Percentiles rank a stretch among this genome's conserved stretches.
Conservation (phyloP, 1,140 invertebrate species). For the Bombus confusus region DNA sequence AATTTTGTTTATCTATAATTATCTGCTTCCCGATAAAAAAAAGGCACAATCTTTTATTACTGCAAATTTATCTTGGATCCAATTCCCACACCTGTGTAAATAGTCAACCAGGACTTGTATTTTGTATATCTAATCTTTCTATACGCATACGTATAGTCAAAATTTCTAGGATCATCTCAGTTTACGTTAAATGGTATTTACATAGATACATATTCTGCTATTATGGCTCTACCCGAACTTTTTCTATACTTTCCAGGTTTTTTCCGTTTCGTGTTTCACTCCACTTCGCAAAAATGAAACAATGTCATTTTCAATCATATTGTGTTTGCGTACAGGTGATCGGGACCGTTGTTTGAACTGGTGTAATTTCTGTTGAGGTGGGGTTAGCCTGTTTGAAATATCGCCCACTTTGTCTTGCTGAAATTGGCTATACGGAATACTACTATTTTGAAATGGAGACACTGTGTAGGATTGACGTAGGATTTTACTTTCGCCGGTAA, state of each 20-base stretch:
- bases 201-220: too few relatives aligned
- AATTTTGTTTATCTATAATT: neutral
- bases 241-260: too few relatives aligned
- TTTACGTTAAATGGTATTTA: neutral
- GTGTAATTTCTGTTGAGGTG: constrained; percentile 12
- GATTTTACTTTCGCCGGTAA: constrained; percentile 54
- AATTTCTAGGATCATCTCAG: neutral
- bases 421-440: constrained; percentile 44
- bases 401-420: constrained; percentile 21
- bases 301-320: neutral
- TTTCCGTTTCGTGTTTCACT: too few relatives aligned
- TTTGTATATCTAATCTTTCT: neutral
- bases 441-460: constrained; percentile 54
- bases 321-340: too few relatives aligned
- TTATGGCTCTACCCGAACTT: too few relatives aligned
- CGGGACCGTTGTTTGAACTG: neutral
- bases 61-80: neutral
- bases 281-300: too few relatives aligned
- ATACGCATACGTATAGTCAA: neutral
- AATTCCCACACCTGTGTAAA: neutral
- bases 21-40: neutral
- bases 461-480: constrained; percentile 36
- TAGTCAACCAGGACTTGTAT: neutral
- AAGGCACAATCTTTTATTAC: neutral
- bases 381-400: constrained; percentile 1